Percentiles rank a stretch among this genome's conserved stretches.
Evolutionary conservation across 2,113 vertebrate genomes (phyloP).

Genomic region (Bubo bubo): DNA sequence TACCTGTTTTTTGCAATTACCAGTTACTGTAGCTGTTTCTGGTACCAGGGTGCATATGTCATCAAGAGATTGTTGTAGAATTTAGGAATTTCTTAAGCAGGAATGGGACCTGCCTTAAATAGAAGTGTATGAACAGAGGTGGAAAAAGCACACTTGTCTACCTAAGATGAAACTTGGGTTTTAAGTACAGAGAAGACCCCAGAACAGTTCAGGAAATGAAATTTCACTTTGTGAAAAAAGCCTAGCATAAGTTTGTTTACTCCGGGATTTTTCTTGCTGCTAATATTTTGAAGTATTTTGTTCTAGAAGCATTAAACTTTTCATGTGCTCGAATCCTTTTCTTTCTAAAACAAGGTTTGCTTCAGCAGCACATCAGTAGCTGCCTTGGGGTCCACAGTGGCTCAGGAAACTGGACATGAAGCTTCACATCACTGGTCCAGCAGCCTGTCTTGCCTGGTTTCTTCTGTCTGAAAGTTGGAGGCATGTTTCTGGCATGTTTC

Average conservation of each 20-base stretch:
- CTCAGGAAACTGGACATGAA: neutral
- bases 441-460: neutral
- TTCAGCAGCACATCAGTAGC: neutral
- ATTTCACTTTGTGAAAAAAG: neutral
- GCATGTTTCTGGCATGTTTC: neutral
- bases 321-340: neutral
- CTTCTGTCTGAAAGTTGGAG: neutral
- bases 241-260: neutral
- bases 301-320: neutral
- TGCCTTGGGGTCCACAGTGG: neutral
- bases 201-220: neutral
- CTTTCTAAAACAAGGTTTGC: neutral
- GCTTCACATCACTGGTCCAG: neutral
- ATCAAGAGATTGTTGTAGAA: neutral
- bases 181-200: neutral
- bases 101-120: neutral
- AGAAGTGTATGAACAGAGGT: neutral
- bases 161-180: neutral
- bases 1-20: accelerated
- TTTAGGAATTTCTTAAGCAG: neutral
- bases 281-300: neutral
- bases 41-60: too few relatives aligned
- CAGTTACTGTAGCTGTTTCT: neutral
- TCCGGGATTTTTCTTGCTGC: neutral
- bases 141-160: neutral